Base-by-base conservation (phyloP, 2,888 invertebrate species). In the Chorisops tibialis region DNA sequence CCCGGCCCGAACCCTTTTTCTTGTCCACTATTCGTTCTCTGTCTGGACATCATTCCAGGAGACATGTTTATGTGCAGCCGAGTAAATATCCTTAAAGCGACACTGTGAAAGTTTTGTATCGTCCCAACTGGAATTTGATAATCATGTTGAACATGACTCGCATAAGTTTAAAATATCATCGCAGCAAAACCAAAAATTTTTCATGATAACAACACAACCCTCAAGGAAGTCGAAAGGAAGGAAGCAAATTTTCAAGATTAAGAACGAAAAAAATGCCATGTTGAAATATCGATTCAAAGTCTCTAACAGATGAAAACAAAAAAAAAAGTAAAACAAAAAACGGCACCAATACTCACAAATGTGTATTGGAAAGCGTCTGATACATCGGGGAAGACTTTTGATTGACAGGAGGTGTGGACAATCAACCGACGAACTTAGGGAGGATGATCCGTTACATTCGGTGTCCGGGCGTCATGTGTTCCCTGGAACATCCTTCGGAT, bases 381-480 rank as follows among this genome's bases (percentile, higher is more conserved):
- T 41, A 38, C 50, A 45, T 30, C 58, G 48, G 51, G 64, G 50
- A 61, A 38, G 58, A 59, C 24, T 51, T 65, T 66, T 66, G 66
- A 66, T 66, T 66, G 66, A 66, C 66, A 66, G 66, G 66, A 63
- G 66, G 66, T 66, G 66, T 65, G 63, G 64, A 65, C 65, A 63
- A 63, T 60, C 51, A 63, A 35, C 47, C 35, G 39, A 49, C 59
- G 60, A 45, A 51, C 43, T 12, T 47, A 39, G 62, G 58, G 59
- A 61, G 65, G 62, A 62, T 52, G 59, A 62, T 50, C 62, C 62
- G 52, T 58, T 47, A 61, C 61, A 45, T 43, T 52, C 41, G 30
- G 56, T 56, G 52, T 45, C 22, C 14, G 37, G 56, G 63, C 63
- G 64, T 62, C 62, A 59, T 62, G 59, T 64, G 64, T 64, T 61